Evolutionary conservation across 2,888 invertebrate species (phyloP).

Genomic region (Dolomedes plantarius): DNA sequence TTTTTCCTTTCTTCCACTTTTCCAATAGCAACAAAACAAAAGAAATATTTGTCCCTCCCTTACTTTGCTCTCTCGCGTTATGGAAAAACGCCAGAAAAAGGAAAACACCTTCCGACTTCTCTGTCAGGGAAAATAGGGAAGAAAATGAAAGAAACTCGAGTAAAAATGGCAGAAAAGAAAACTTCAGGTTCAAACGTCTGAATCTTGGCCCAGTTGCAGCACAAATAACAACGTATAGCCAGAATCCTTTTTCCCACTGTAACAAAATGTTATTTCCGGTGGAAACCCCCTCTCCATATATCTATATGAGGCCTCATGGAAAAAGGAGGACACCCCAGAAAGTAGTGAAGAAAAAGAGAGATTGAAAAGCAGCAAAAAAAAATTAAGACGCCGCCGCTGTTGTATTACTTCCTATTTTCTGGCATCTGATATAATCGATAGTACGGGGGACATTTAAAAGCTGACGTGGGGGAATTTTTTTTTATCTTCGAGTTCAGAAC

Average conservation of each 20-base stretch:
- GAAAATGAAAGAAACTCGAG: background rate
- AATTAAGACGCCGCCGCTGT: slow-evolving; percentile 57
- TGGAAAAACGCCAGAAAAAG: slow-evolving; percentile 61
- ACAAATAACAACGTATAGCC: slow-evolving; percentile 37
- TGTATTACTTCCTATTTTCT: slow-evolving; percentile 65
- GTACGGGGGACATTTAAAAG: slow-evolving; percentile 50
- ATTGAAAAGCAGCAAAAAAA: slow-evolving; percentile 17
- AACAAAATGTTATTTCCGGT: slow-evolving; percentile 58
- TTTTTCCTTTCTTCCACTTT: slow-evolving; percentile 18
- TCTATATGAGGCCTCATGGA: slow-evolving; percentile 22
- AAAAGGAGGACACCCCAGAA: slow-evolving; percentile 8
- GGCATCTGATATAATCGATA: slow-evolving; percentile 57
- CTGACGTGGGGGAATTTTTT: too few species aligned
- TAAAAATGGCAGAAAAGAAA: background rate
- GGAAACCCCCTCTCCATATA: slow-evolving; percentile 3
- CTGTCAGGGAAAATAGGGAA: slow-evolving; percentile 15
- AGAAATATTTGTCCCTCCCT: slow-evolving; percentile 46
- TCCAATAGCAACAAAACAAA: slow-evolving; percentile 26
- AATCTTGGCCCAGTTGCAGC: slow-evolving; percentile 65
- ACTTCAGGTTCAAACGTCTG: slow-evolving; percentile 32
- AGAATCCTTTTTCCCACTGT: slow-evolving; percentile 25
- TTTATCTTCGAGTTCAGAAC: too few species aligned
- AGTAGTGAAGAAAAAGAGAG: background rate
- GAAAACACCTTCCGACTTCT: slow-evolving; percentile 52
- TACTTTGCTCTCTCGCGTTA: slow-evolving; percentile 9